Evolutionary conservation across 1,140 invertebrate species (phyloP), one percentile per base, ranked within the genome.

Genomic region (Lutraria rhynchaena): DNA sequence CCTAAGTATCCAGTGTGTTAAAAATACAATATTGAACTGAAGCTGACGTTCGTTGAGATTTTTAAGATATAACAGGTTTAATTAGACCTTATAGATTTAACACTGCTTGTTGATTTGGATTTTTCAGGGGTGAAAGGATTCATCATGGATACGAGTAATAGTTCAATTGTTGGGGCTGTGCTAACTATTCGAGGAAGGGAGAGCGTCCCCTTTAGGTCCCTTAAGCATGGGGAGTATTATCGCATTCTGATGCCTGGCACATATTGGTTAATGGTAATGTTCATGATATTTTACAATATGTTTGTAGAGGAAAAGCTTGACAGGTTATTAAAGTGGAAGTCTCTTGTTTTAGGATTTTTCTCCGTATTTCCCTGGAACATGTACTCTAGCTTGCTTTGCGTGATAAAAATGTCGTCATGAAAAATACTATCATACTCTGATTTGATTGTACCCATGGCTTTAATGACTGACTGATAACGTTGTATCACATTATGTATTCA

Each of bases 121-220:
- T 67, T 69, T 78, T 3, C 19, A 70, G 76, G 76, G 41, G 76
- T 70, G 27, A 80, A 80, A 60, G 76, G 76, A 2, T 41, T 67
- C 22, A 41, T 80, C 3, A 3, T 27, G 9, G 65, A 70, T 22
- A 17, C 53, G 33, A 31, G 61, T 35, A 33, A 49, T 13, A 61
- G 29, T 22, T 35, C 57, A 24, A 19, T 75, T 46, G 29, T 37
- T 31, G 63, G 76, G 11, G 65, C 29, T 19, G 22, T 46, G 37
- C 35, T 80, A 31, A 35, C 13, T n/a, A 58, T 80, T 31, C 19
- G 17, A 24, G 65, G 76, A 9, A 53, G 76, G 49, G 76, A 80
- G 41, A 5, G 19, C 49, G 63, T 70, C 15, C 37, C 49, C 9
- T 80, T 80, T 63, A 53, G 0, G 37, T 60, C 76, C 29, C 24